phyloP scores from a whole-genome alignment of 2,888 invertebrate genomes.

The Acrobasis repandana region DNA sequence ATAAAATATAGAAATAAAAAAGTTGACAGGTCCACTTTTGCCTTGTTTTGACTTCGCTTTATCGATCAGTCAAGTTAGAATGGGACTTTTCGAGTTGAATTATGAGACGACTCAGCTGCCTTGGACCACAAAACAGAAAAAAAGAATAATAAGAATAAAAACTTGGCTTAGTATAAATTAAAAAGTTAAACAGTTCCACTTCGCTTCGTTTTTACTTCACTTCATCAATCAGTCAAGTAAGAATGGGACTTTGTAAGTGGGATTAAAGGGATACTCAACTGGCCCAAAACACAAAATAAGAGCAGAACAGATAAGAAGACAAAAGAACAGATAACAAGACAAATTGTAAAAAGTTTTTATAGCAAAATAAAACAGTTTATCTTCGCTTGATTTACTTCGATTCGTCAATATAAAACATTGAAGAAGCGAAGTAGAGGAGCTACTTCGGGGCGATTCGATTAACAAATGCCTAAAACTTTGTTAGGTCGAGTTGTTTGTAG shows the following conservation, averaged over 20 bases:
- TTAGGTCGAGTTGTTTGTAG: too few relatives aligned
- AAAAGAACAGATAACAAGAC: not conserved
- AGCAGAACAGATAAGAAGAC: not conserved
- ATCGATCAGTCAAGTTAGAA: slow-evolving; percentile 12
- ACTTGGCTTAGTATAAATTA: not conserved
- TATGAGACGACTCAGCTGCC: not conserved
- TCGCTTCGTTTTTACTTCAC: not conserved
- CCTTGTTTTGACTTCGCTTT: not conserved
- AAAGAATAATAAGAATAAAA: not conserved
- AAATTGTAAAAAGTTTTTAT: too few relatives aligned
- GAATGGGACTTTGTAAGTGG: not conserved
- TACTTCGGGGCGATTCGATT: too few relatives aligned
- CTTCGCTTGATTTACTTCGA: too few relatives aligned
- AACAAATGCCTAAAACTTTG: too few relatives aligned
- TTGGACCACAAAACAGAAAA: not conserved
- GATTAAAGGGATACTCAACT: not conserved
- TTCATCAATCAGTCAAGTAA: slow-evolving; percentile 12
- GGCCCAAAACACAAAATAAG: not conserved
- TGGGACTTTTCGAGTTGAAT: not conserved
- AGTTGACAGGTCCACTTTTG: not conserved
- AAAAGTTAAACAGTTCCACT: not conserved
- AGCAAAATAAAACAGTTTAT: too few relatives aligned
- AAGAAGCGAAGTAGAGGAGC: too few relatives aligned
- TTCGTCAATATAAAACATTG: too few relatives aligned
- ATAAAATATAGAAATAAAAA: not conserved